Evolutionary conservation across 2,797 vertebrate species (phyloP).

Genomic region (Thalassophryne amazonica): DNA sequence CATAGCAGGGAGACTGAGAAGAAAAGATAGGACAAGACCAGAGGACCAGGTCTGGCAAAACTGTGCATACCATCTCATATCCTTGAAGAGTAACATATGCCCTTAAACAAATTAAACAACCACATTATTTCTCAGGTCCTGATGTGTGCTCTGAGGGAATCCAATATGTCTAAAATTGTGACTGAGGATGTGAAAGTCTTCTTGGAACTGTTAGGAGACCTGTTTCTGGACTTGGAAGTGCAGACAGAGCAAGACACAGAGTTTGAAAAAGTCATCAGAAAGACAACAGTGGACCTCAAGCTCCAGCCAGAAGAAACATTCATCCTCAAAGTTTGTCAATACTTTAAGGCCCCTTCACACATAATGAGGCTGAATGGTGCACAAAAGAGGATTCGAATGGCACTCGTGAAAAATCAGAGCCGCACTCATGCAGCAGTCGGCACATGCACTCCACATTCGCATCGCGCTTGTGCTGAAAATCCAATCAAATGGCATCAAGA

Average conservation of each 20-base stretch:
- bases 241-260: slow-evolving; percentile 75
- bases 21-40: slow-evolving; percentile 75
- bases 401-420: no score
- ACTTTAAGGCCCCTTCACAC: no score
- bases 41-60: slow-evolving; percentile 81
- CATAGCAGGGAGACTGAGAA: slow-evolving; percentile 79
- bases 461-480: no score
- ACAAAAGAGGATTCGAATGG: no score
- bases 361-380: no score
- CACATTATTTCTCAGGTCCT: slow-evolving; percentile 68
- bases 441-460: no score
- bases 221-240: slow-evolving; percentile 85
- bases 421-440: no score
- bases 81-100: background rate
- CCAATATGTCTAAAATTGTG: slow-evolving; percentile 86
- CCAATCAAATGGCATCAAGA: no score
- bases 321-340: slow-evolving; percentile 80
- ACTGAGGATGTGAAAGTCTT: slow-evolving; percentile 86
- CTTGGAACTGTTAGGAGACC: slow-evolving; percentile 82
- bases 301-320: slow-evolving; percentile 88
- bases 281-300: slow-evolving; percentile 79
- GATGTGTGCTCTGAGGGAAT: slow-evolving; percentile 85
- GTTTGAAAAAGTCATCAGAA: slow-evolving; percentile 82
- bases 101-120: background rate
- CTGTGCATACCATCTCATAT: background rate